Conservation (phyloP, 2,113 vertebrate genomes). For the Phaetusa simplex region DNA sequence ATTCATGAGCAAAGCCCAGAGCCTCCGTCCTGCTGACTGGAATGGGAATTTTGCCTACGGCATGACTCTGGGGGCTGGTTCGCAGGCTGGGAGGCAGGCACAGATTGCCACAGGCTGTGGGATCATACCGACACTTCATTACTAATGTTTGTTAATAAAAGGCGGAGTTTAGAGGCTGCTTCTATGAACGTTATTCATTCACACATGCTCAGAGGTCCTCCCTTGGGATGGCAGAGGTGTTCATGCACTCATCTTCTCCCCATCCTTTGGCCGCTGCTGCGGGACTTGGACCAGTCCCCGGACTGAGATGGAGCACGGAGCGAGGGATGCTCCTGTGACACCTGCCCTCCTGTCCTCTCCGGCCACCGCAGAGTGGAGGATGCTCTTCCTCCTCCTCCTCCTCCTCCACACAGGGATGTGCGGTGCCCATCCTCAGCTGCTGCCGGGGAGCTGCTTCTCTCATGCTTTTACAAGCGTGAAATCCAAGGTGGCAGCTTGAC, state of each 20-base stretch:
- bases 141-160: not conserved
- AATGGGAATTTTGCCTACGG: not conserved
- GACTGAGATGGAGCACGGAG: not conserved
- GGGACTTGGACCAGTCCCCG: rapidly evolving
- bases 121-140: rapidly evolving
- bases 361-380: not conserved
- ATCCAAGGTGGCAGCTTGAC: not conserved
- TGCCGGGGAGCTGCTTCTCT: not conserved
- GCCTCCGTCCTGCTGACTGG: not conserved
- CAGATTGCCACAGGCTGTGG: not conserved
- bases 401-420: rapidly evolving
- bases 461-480: not conserved
- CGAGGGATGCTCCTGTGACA: rapidly evolving
- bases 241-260: not conserved
- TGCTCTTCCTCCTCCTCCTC: not conserved
- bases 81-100: not conserved
- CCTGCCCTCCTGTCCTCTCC: not conserved
- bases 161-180: not conserved
- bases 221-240: not conserved
- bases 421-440: not conserved
- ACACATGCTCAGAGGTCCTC: not conserved
- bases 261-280: not conserved
- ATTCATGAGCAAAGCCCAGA: not conserved
- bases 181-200: not conserved
- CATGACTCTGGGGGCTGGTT: no score